Evolutionary conservation across 1,140 invertebrate genomes (phyloP), one percentile per base, ranked within the genome.

Genomic region (Aphelenchoides fujianensis): DNA sequence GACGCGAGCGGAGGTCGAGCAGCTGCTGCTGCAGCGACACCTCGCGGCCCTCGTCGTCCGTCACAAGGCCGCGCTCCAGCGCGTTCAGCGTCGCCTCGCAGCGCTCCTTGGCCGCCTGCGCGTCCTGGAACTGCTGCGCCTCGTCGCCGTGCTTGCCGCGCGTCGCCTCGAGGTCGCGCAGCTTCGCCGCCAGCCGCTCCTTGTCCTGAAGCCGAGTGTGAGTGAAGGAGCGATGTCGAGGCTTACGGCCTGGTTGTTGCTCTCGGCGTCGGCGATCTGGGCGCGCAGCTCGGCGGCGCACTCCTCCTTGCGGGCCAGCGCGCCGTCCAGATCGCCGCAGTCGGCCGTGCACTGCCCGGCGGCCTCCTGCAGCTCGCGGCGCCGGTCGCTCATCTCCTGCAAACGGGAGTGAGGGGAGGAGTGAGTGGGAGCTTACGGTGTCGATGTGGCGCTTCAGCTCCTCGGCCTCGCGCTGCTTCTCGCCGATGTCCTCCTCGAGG

Each of bases 61-160:
- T 80, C 1, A 74, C 69, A 72, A 78, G 67, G 16, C 78, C 78
- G 30, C 54, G 71, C 52, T 79, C 75, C 16, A 76, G 16, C 23
- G 75, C 75, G 36, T 79, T 73, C 34, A 76, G 48, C 68, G 16
- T 79, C 59, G n/a, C 77, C 61, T 31, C 74, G 48, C 37, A n/a
- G 48, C 7, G 19, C 28, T 66, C 63, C 12, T 68, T 16, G 35
- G 59, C 88, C 67, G 89, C 85, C 62, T 85, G 85, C 2, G 89
- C 89, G 79, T 91, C 84, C 70, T 90, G 87, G 84, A 91, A 92
- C 64, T 89, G 88, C 31, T 91, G 74, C 71, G 87, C 89, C 34
- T 84, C 76, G 19, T 52, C 62, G 0, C 75, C 75, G 36, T 35
- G 74, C 32, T 79, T 63, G 30, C 34, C 53, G 57, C 77, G 41